Conservation (phyloP, 2,797 vertebrate genomes). For the Euthynnus affinis region DNA sequence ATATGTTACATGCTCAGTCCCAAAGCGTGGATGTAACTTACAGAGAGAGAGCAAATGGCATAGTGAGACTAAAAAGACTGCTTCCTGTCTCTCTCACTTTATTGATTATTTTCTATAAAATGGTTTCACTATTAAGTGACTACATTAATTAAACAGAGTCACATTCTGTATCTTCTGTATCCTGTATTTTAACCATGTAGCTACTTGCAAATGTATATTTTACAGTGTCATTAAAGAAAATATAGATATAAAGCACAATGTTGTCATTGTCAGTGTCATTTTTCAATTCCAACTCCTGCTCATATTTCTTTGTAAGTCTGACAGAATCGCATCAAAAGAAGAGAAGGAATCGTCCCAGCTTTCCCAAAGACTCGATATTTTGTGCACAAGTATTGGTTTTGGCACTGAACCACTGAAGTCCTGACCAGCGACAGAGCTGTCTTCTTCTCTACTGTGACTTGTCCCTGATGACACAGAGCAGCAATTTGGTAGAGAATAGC, state of each 20-base stretch:
- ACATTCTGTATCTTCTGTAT: too few species aligned
- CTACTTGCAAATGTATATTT: neutral
- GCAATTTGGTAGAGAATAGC: neutral
- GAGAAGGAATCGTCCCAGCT: neutral
- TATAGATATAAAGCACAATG: neutral
- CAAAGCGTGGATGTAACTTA: neutral
- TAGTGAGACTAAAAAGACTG: neutral
- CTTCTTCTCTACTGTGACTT: neutral
- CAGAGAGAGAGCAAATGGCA: neutral
- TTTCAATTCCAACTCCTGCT: neutral
- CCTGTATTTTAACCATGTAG: neutral
- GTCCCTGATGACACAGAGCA: conserved; percentile 11
- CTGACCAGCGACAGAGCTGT: conserved; percentile 2
- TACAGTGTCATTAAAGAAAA: neutral
- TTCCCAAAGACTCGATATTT: conserved; percentile 1
- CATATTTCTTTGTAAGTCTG: neutral
- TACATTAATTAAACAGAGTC: neutral
- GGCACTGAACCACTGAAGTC: neutral
- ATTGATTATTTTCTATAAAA: conserved; percentile 7
- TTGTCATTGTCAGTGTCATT: neutral
- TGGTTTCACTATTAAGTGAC: neutral
- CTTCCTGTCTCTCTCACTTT: neutral
- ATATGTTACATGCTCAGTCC: neutral
- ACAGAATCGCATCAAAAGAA: neutral
- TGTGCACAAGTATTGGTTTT: neutral